Evolutionary conservation across 1,140 invertebrate genomes (phyloP).

Genomic region (Drosophila ananassae): DNA sequence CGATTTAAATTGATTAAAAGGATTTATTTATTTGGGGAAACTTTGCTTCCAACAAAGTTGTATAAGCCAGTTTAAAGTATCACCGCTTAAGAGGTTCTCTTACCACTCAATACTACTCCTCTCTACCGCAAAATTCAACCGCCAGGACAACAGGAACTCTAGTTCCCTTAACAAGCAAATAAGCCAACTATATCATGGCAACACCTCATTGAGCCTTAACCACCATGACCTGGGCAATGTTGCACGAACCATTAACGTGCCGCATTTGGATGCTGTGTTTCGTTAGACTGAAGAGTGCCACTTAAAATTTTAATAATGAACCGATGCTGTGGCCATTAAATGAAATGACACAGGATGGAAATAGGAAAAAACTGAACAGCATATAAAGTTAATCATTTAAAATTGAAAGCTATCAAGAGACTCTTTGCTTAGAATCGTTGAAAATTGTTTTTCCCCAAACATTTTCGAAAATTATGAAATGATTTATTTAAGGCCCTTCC

Average conservation of each 20-base stretch:
- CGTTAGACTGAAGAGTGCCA: conserved; percentile 21
- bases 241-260: conserved; percentile 67
- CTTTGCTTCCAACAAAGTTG: too few relatives aligned
- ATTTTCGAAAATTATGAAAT: too few relatives aligned
- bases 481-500: conserved; percentile 11
- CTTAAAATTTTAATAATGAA: conserved; percentile 71
- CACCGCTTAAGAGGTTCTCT: neutral
- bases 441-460: too few relatives aligned
- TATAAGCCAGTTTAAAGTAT: too few relatives aligned
- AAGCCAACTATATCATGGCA: conserved; percentile 71
- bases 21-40: neutral
- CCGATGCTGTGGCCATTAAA: conserved; percentile 60
- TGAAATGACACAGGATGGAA: conserved; percentile 9
- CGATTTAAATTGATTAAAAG: neutral
- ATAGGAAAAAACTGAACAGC: neutral
- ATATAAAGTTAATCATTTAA: neutral
- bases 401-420: too few relatives aligned
- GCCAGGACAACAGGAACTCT: conserved; percentile 18
- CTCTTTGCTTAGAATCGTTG: too few relatives aligned
- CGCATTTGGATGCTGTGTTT: conserved; percentile 36
- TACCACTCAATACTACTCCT: neutral
- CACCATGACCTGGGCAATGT: conserved; percentile 72
- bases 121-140: conserved; percentile 35
- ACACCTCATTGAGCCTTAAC: conserved; percentile 78
- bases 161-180: conserved; percentile 14